Evolutionary conservation across 2,888 invertebrate genomes (phyloP).

Genomic region (Yponomeuta sedellus): DNA sequence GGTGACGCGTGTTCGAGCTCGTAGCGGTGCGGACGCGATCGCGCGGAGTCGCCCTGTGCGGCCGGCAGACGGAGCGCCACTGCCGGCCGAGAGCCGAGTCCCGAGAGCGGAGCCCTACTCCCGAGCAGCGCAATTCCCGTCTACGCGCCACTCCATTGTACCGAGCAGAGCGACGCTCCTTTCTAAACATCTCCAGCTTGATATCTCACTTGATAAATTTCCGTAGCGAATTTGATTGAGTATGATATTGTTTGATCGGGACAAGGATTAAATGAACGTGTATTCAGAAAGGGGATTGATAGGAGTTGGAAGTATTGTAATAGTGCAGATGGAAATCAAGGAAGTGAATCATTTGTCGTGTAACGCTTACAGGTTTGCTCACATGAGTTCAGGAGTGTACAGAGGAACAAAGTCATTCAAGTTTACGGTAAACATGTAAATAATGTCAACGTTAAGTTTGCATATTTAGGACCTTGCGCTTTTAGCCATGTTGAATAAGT

Average conservation of each 20-base stretch:
- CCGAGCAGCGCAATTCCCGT: neutral
- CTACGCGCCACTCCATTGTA: slow-evolving; percentile 11
- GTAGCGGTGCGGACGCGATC: slow-evolving; percentile 32
- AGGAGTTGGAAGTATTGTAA: too few species aligned
- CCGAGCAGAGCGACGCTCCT: neutral
- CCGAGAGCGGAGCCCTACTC: too few species aligned
- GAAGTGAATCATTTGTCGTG: too few species aligned
- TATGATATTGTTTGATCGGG: neutral
- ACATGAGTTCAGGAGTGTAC: too few species aligned
- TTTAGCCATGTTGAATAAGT: too few species aligned
- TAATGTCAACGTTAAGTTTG: too few species aligned
- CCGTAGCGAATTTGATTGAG: neutral
- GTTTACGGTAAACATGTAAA: too few species aligned
- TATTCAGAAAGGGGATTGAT: neutral
- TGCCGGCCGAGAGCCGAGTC: slow-evolving; percentile 27
- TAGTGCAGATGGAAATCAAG: too few species aligned
- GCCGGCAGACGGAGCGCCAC: slow-evolving; percentile 58
- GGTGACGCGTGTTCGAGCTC: slow-evolving; percentile 52
- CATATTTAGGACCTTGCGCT: too few species aligned
- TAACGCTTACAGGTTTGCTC: too few species aligned
- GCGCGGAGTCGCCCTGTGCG: slow-evolving; percentile 38
- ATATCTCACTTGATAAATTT: neutral
- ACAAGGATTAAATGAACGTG: neutral
- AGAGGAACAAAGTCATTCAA: too few species aligned
- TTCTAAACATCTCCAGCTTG: neutral